Evolutionary conservation across 2,113 vertebrate genomes (phyloP).

Genomic region (Hippotragus niger): DNA sequence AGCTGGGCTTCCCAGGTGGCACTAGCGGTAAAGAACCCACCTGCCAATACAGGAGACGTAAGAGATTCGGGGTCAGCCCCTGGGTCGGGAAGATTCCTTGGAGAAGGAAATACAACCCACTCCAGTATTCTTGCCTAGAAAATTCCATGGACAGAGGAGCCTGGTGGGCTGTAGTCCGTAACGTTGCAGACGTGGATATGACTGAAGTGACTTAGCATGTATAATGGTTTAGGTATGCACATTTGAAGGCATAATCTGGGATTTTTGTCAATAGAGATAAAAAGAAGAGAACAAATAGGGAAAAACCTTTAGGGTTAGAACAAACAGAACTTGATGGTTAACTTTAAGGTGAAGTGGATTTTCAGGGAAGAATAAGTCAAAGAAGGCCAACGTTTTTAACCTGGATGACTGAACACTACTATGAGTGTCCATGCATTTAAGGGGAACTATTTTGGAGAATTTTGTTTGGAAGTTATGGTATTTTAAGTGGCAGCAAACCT

Average conservation of each 20-base stretch:
- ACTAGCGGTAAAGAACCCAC: not conserved
- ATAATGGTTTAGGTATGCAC: not conserved
- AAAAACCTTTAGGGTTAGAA: not conserved
- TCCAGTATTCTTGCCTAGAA: not conserved
- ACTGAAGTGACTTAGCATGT: not conserved
- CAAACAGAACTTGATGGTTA: not conserved
- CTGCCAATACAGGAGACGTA: not conserved
- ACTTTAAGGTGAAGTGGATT: not conserved
- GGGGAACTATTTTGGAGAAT: not conserved
- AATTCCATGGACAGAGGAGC: not conserved
- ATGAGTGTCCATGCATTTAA: not conserved
- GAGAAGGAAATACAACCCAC: not conserved
- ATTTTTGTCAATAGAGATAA: not conserved
- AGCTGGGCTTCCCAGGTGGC: not conserved
- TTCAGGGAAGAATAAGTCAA: not conserved
- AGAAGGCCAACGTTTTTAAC: not conserved
- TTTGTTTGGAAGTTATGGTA: not conserved
- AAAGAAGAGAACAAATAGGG: not conserved
- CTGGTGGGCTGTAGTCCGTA: not conserved
- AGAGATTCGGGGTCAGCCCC: not conserved
- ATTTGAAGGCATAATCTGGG: not conserved
- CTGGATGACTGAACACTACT: not conserved
- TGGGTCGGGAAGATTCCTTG: not conserved
- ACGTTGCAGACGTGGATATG: accelerated
- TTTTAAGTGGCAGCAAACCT: not conserved